These are phyloP conservation scores for Hiodon alosoides DNA, from an alignment of 2,113 vertebrate genomes.

Conservation along the genomic window DNA sequence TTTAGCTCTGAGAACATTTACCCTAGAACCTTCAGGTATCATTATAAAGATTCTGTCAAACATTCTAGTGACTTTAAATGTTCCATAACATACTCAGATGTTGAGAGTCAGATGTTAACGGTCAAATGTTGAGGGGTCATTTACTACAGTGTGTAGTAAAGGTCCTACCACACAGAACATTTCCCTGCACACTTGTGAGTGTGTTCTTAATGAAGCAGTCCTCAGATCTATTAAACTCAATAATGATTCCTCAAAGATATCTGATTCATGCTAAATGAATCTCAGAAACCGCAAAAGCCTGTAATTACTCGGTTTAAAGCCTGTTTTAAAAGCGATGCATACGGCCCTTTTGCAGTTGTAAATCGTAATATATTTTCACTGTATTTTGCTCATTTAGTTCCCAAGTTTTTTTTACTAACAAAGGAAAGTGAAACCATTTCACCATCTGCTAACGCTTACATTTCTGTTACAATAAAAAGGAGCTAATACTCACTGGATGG, in stretches of 20 bases:
- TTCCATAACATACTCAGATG: not conserved
- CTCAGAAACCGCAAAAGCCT: not conserved
- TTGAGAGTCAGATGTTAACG: not conserved
- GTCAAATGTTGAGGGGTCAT: not conserved
- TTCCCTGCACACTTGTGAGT: not conserved
- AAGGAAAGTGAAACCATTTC: slow-evolving; percentile 20
- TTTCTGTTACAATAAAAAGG: slow-evolving; percentile 6
- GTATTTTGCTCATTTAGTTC: slow-evolving; percentile 16
- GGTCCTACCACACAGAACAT: not conserved
- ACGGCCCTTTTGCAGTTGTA: not conserved
- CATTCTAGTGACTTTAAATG: not conserved
- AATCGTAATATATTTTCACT: slow-evolving; percentile 6
- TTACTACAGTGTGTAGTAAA: not conserved
- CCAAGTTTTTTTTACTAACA: slow-evolving; percentile 27
- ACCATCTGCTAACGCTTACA: slow-evolving; percentile 52
- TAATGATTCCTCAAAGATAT: not conserved
- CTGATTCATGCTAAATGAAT: not conserved
- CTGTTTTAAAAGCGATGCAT: not conserved
- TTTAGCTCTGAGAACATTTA: not conserved
- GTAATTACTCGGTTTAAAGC: not conserved
- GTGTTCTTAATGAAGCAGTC: not conserved
- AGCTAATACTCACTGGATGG: slow-evolving; percentile 15
- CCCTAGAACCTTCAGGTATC: not conserved
- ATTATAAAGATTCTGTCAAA: not conserved
- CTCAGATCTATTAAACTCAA: slow-evolving; percentile 6